Evolutionary conservation across 1,140 invertebrate genomes (phyloP), one percentile per base, ranked within the genome.

Genomic region (Manduca sexta): DNA sequence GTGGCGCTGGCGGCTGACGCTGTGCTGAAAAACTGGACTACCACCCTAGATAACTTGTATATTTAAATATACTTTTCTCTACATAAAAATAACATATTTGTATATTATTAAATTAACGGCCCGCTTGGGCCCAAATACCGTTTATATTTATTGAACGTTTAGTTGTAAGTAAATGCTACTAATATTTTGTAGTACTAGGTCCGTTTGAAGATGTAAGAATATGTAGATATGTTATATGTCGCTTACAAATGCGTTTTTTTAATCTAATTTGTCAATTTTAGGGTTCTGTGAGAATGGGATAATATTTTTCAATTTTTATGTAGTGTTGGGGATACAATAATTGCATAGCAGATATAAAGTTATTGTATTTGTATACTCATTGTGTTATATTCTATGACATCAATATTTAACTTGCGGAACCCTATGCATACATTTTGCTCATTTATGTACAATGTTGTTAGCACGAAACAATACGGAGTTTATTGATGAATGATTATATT

Each of bases 101-200:
- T 63, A 49, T 50, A 58, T 65, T 49, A 44, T 15, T 16, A 35
- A 41, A 52, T 45, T 43, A 46, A 40, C 34, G 31, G 11, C 46
- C 51, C 41, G 42, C 37, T 52, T 60, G 49, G 51, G 48, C 37
- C 55, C 13, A 46, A 52, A 52, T 53, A 57, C 38, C 57, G 11
- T 60, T 53, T 56, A 56, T 60, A 61, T 53, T 60, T 60, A 50
- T 56, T 50, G 41, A 35, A 49, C 60, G 41, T 54, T 49, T 54
- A 51, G 45, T 10, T 52, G 40, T 55, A 54, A 56, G 52, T 61
- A 58, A 60, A 64, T 59, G 58, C 56, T 64, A 57, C 58, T 64
- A 64, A 62, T 54, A 56, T 51, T 53, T 57, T 49, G 52, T 56
- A 57, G 56, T 48, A 40, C 21, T 43, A 30, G 26, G 14, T 30